Evolutionary conservation across 2,113 vertebrate species (phyloP).

Genomic region (Meriones unguiculatus): DNA sequence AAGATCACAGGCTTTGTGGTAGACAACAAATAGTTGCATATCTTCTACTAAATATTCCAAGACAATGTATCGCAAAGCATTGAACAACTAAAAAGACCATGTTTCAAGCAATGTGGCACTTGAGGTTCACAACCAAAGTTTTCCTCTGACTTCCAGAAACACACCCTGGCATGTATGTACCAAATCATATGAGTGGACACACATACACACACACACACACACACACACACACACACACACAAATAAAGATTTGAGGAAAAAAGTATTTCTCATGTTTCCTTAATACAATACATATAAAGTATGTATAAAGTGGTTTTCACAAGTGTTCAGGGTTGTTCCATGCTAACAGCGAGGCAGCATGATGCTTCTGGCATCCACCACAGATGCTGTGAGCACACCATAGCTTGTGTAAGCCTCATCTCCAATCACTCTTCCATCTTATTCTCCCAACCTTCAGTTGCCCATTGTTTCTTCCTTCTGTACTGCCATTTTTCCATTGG

Average conservation of each 20-base stretch:
- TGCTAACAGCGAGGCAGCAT: no score
- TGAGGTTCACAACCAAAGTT: neutral
- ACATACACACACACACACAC: neutral
- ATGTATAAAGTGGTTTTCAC: neutral
- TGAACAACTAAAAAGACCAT: neutral
- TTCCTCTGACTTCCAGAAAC: neutral
- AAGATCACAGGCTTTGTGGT: neutral
- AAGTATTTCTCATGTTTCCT: neutral
- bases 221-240: neutral
- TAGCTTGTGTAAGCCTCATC: neutral
- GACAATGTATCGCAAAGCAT: neutral
- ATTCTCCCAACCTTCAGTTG: neutral
- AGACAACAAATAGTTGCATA: neutral
- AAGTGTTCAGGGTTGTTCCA: neutral
- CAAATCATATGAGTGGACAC: neutral
- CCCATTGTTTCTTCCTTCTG: neutral
- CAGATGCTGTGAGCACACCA: neutral
- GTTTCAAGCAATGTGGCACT: neutral
- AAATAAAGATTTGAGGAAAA: neutral
- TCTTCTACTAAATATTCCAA: neutral
- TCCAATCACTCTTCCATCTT: neutral
- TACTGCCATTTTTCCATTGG: neutral
- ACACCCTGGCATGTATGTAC: neutral
- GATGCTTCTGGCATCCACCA: no score
- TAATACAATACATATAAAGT: no score